These are phyloP conservation scores for Chroicocephalus ridibundus DNA, from an alignment of 2,113 vertebrate genomes.

Conservation along the genomic window DNA sequence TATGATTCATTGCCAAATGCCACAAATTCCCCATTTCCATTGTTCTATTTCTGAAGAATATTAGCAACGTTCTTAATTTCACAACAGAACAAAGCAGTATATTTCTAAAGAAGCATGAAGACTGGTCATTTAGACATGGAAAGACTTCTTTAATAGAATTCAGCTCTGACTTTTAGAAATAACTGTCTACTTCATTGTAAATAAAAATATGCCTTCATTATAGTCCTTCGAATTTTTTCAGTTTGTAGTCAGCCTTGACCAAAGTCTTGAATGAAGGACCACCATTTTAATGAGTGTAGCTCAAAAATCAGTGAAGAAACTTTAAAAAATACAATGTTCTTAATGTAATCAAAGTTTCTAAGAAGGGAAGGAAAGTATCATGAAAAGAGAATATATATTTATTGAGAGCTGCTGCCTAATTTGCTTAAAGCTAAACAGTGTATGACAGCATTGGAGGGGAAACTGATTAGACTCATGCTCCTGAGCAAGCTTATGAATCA, in stretches of 20 bases:
- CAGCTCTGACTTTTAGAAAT: neutral
- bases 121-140: neutral
- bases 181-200: neutral
- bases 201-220: neutral
- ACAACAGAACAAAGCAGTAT: neutral
- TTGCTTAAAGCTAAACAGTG: neutral
- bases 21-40: neutral
- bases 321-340: neutral
- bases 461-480: neutral
- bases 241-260: neutral
- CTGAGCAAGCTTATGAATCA: neutral
- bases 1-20: neutral
- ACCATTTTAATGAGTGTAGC: neutral
- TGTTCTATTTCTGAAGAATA: neutral
- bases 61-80: neutral
- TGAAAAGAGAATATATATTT: neutral
- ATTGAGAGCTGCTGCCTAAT: neutral
- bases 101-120: neutral
- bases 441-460: neutral
- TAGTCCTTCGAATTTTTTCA: neutral
- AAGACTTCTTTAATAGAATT: neutral
- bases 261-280: neutral
- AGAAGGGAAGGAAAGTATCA: neutral
- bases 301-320: neutral
- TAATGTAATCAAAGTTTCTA: neutral